Evolutionary conservation across 2,797 vertebrate genomes (phyloP), one percentile per base, ranked within the genome.

Genomic region (Xenopus petersii): DNA sequence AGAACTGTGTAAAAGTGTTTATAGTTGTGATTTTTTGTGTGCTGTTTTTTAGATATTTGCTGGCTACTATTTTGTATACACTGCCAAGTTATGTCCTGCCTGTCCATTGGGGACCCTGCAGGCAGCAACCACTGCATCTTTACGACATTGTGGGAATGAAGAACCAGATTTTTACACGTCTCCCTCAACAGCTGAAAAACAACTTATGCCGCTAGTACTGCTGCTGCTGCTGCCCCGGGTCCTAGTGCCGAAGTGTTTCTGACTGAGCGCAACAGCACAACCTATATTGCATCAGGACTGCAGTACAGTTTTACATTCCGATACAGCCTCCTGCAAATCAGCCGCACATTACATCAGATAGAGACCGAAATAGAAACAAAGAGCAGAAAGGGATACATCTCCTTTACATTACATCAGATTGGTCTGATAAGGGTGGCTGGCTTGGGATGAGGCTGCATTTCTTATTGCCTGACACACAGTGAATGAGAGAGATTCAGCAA

Each of bases 271-370:
- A 77, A 77, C 17, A 15, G 55, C 70, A 72, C 42, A 67, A 48
- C 11, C 64, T 24, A 58, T 24, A 58, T 77, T 73, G 70, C 75
- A 77, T 77, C 75, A 77, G 54, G 65, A 69, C 70, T 68, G 75
- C 71, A 73, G 60, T 17, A 24, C 68, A 56, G 49, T 62, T 60
- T 58, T 70, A 68, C 17, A 64, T 72, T 26, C 56, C 70, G 58
- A 15, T 65, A 67, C 64, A 56, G 74, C 10, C 64, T 77, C 42
- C 51, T 64, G 75, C 60, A 63, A 78, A 68, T 17, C 60, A 9
- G 15, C 64, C n/a, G 47, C 15, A 17, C 55, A 64, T 73, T 73
- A 69, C 75, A 68, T 78, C 75, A 77, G 64, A 33, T 33, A 12
- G 6, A 26, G 30, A 55, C 33, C 10, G 26, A 48, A 33, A 73